phyloP scores from a whole-genome alignment of 2,113 vertebrate genomes.

The Callospermophilus lateralis region DNA sequence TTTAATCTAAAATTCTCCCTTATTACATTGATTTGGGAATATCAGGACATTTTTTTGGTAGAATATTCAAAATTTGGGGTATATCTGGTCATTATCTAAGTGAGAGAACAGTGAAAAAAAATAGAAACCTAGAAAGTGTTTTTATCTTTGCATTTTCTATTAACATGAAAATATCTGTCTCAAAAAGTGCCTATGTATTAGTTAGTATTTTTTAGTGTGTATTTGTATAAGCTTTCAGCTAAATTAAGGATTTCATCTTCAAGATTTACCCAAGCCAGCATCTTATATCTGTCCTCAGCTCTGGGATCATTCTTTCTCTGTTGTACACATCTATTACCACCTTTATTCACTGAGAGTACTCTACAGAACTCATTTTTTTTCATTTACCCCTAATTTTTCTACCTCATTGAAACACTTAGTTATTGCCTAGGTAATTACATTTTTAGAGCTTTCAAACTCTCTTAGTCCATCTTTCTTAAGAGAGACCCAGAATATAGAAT shows the following conservation, averaged over 20 bases:
- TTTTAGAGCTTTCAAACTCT: conserved; percentile 60
- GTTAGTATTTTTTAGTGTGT: neutral
- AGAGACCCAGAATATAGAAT: conserved; percentile 25
- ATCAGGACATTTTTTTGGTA: neutral
- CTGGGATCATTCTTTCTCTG: neutral
- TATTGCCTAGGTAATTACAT: conserved; percentile 66
- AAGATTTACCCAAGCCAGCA: neutral
- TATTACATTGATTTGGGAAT: neutral
- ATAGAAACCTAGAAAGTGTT: neutral
- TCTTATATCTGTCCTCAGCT: conserved; percentile 35
- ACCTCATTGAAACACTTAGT: conserved; percentile 69
- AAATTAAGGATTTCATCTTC: neutral
- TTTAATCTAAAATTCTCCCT: neutral
- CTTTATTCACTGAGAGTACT: conserved; percentile 41
- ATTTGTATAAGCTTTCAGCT: neutral
- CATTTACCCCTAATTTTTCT: conserved; percentile 61
- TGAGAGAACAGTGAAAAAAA: neutral
- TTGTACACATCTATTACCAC: neutral
- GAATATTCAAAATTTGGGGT: neutral
- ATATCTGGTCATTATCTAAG: neutral
- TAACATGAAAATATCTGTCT: neutral
- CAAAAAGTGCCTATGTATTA: neutral
- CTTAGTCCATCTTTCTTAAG: conserved; percentile 62
- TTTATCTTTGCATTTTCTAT: neutral
- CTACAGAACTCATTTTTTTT: conserved; percentile 31